Conservation (phyloP, 23 tunicate genomes). For the Diplosoma virens region DNA sequence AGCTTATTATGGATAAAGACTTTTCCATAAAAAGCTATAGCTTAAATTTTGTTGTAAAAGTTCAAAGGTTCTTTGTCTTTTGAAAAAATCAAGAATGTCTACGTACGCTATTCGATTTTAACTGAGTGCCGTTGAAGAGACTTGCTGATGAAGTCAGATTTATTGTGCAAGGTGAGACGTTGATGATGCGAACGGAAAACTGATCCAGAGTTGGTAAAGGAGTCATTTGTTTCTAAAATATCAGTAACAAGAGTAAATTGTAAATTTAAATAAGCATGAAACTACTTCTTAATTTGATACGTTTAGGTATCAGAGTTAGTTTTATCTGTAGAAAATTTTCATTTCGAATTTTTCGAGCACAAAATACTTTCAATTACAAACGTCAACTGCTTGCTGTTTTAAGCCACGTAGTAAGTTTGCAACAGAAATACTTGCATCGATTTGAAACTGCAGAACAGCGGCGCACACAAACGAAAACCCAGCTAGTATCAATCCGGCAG, state of each 20-base stretch:
- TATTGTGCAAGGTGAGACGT: slow-evolving; percentile 51
- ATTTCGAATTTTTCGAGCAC: no score
- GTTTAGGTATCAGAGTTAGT: no score
- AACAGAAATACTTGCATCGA: slow-evolving; percentile 55
- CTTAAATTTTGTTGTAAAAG: no score
- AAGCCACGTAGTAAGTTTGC: no score
- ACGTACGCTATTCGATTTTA: slow-evolving; percentile 14
- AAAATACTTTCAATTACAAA: no score
- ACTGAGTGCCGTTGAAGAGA: not conserved
- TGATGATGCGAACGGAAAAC: slow-evolving; percentile 61
- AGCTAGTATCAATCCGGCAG: slow-evolving; percentile 66
- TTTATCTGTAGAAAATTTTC: no score
- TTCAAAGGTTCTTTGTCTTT: no score
- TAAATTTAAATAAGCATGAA: not conserved
- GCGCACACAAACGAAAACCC: slow-evolving; percentile 75
- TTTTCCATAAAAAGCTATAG: no score
- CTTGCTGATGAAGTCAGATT: slow-evolving; percentile 28
- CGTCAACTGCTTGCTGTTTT: no score
- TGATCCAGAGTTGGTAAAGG: slow-evolving; percentile 42
- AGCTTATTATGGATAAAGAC: no score
- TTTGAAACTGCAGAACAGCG: slow-evolving; percentile 74
- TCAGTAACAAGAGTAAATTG: not conserved
- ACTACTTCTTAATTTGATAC: no score
- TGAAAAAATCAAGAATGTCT: not conserved
- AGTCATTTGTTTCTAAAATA: slow-evolving; percentile 36